Evolutionary conservation across 2,113 vertebrate species (phyloP).

Genomic region (Lagopus muta): DNA sequence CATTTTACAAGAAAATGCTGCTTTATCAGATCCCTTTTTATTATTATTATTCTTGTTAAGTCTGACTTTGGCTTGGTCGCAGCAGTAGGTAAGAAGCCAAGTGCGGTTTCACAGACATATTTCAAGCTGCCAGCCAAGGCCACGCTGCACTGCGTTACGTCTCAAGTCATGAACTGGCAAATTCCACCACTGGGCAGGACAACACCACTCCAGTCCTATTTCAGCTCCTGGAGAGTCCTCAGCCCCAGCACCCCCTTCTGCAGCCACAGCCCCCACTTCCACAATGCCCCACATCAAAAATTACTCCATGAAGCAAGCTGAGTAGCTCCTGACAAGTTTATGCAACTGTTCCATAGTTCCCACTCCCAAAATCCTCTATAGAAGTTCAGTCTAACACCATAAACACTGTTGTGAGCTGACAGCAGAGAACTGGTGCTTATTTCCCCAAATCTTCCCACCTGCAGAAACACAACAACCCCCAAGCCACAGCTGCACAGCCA

Average conservation of each 20-base stretch:
- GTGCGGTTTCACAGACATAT: neutral
- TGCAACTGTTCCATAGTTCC: neutral
- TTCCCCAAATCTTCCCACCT: neutral
- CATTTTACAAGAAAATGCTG: neutral
- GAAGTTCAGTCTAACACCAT: neutral
- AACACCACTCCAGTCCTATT: neutral
- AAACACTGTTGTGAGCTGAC: neutral
- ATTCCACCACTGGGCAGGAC: neutral
- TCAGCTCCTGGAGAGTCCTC: neutral
- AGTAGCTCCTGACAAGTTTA: constrained; percentile 6
- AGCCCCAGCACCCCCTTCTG: constrained; percentile 1
- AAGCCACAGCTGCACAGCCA: neutral
- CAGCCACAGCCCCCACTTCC: constrained; percentile 8
- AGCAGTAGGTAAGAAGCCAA: constrained; percentile 5
- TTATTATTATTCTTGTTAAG: neutral
- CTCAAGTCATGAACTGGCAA: neutral
- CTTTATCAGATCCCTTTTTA: neutral
- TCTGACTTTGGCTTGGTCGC: neutral
- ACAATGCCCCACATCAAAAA: neutral
- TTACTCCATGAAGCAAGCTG: neutral
- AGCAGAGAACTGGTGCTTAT: neutral
- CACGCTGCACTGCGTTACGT: neutral
- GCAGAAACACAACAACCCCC: neutral
- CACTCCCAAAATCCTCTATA: neutral
- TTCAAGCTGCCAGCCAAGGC: neutral